phyloP scores from a whole-genome alignment of 2,113 vertebrate genomes.

The Hippocampus zosterae region DNA sequence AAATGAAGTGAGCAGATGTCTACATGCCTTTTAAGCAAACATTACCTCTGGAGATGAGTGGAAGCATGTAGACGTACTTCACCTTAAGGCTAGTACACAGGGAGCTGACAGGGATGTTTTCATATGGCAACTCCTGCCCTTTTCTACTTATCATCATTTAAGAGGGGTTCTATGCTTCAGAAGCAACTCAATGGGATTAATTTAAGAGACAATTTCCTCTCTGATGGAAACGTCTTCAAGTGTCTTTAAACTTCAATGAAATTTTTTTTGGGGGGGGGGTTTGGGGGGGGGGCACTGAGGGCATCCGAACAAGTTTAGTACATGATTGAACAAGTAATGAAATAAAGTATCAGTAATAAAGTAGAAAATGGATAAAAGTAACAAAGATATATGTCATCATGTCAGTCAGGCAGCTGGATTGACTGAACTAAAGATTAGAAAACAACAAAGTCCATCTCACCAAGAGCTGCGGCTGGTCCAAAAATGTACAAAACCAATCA shows the following conservation, averaged over 20 bases:
- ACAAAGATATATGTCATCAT: neutral
- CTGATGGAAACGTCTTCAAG: slow-evolving; percentile 3
- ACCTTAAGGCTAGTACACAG: slow-evolving; percentile 14
- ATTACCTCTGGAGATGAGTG: slow-evolving; percentile 8
- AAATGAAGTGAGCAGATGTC: slow-evolving; percentile 6
- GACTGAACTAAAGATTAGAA: neutral
- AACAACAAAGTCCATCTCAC: neutral
- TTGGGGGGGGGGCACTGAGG: neutral
- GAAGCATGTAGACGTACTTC: slow-evolving; percentile 1
- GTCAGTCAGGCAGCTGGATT: neutral
- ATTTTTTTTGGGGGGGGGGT: no score
- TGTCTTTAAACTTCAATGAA: neutral
- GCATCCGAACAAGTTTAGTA: neutral
- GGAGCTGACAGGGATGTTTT: slow-evolving; percentile 9
- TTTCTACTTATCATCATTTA: slow-evolving; percentile 4
- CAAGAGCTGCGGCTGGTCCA: neutral
- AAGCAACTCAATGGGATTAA: slow-evolving; percentile 2
- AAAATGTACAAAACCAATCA: neutral
- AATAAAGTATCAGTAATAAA: neutral
- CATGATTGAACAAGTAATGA: neutral
- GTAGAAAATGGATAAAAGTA: neutral
- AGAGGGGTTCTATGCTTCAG: neutral
- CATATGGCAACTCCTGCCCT: slow-evolving; percentile 5
- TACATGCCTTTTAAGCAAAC: slow-evolving; percentile 6
- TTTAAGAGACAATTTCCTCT: slow-evolving; percentile 5